A percentile compares a stretch with the other conserved stretches of the same genome.
These are phyloP conservation scores for Lochmaea capreae DNA, from an alignment of 2,888 invertebrate genomes.

Conservation along the genomic window DNA sequence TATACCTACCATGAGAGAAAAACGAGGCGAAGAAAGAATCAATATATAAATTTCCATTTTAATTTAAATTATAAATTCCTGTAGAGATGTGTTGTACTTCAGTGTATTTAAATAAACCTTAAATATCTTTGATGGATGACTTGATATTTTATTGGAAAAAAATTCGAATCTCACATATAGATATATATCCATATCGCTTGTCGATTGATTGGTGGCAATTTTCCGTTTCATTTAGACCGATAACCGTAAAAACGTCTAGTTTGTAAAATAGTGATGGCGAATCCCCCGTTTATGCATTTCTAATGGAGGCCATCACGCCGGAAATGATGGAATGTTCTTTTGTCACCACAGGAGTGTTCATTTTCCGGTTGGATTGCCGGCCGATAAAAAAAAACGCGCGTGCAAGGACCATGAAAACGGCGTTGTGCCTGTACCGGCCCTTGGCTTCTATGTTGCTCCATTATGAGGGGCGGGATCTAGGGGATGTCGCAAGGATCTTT, in stretches of 20 bases:
- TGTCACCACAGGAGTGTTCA: constrained; percentile 68
- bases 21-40: constrained; percentile 20
- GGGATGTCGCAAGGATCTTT: constrained; percentile 7
- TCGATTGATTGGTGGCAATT: constrained; percentile 54
- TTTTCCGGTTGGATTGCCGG: constrained; percentile 67
- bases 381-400: constrained; percentile 65
- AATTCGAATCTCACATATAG: constrained; percentile 7
- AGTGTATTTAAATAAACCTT: neutral
- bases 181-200: constrained; percentile 30
- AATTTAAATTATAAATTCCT: neutral
- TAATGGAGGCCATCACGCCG: constrained; percentile 64
- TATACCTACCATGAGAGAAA: constrained; percentile 41
- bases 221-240: constrained; percentile 55
- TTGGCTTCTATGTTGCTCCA: constrained; percentile 26
- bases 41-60: neutral
- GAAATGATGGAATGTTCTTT: constrained; percentile 68
- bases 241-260: constrained; percentile 56
- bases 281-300: constrained; percentile 64
- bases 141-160: neutral
- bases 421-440: constrained; percentile 34
- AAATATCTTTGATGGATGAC: too few relatives aligned
- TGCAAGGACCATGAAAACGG: constrained; percentile 65
- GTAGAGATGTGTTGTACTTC: neutral
- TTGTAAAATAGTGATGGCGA: constrained; percentile 57
- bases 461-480: constrained; percentile 25